A percentile compares a stretch with the other conserved stretches of the same genome.
These are phyloP conservation scores for Drosophila mulleri DNA, from an alignment of 2,888 invertebrate species.

Conservation along the genomic window DNA sequence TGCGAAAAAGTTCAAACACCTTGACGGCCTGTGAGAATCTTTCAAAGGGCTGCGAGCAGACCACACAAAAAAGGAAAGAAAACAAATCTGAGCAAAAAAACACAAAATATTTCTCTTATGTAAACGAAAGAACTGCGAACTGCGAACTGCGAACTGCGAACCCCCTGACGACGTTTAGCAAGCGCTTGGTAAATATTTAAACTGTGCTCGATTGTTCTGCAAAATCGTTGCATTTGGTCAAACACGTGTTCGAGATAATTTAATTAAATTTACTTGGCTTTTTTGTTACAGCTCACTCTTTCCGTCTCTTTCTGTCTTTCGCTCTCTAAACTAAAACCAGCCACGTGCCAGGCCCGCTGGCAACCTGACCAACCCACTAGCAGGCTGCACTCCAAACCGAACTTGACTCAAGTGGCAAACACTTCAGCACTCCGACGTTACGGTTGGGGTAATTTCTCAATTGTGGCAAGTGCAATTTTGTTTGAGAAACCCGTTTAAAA, in stretches of 20 bases:
- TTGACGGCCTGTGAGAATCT: conserved; percentile 45
- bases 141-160: background rate
- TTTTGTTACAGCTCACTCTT: conserved; percentile 18
- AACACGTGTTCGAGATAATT: conserved; percentile 83
- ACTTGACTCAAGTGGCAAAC: conserved; percentile 73
- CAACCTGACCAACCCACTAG: conserved; percentile 17
- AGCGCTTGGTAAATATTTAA: conserved; percentile 75
- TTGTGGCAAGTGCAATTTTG: conserved; percentile 15
- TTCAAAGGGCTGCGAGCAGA: background rate
- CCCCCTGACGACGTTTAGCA: conserved; percentile 69
- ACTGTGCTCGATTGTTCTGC: conserved; percentile 72
- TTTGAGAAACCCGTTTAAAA: background rate
- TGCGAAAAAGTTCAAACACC: conserved; percentile 66
- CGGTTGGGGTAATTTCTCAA: conserved; percentile 8
- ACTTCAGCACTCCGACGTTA: conserved; percentile 38
- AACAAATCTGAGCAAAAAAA: conserved; percentile 35
- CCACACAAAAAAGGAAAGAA: conserved; percentile 2
- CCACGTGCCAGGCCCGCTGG: conserved; percentile 62
- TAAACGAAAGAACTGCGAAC: conserved; percentile 44
- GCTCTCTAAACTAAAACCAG: conserved; percentile 34
- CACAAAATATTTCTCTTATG: conserved; percentile 46
- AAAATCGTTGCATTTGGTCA: conserved; percentile 83
- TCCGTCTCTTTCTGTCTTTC: too few relatives aligned
- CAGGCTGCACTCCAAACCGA: conserved; percentile 39
- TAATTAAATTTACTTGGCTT: conserved; percentile 82